Evolutionary conservation across 2,888 invertebrate species (phyloP), one percentile per base, ranked within the genome.

Genomic region (Bruchidius siliquastri): DNA sequence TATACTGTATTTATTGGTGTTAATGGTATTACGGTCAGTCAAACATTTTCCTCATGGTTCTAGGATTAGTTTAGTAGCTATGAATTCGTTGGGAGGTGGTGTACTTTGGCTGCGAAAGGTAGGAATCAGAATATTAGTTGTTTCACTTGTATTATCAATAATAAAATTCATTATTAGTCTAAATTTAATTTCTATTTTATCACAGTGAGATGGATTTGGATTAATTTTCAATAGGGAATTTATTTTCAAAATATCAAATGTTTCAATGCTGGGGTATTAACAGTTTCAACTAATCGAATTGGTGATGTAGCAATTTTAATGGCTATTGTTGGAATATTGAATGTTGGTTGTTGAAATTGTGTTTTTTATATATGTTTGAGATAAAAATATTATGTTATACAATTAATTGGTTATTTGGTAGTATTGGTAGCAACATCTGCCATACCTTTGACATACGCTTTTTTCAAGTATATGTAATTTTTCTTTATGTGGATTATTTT

Each of bases 131-230:
- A 26, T 26, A 26, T 8, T 26, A 26, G 3, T 26, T 26, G 85
- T 90, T 82, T 86, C 91, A 85, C 92, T 93, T 90, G 89, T 92
- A 74, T 81, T 89, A 78, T 92, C 91, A 4, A 92, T 92, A 87
- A 87, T 91, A 82, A 18, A 18, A 68, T 20, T 68, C 0, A 68
- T 20, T 68, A 68, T 68, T 68, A n/a, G 68, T 20, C 68, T 21
- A 10, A 68, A 91, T 89, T 87, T 92, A 86, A 87, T 92, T 87
- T 90, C 90, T 85, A 90, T 93, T 89, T 88, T 93, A 85, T 88
- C 93, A 84, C 92, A 92, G 0, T 93, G 92, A 77, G 92, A 93
- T 90, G 92, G 93, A 0, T 88, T 93, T 85, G 93, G 93, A 0
- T 87, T 93, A 84, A 86, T 90, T 82, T 93, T 92, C 82, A 93